Evolutionary conservation across 1,140 invertebrate species (phyloP).

Genomic region (Anastatus disparis): DNA sequence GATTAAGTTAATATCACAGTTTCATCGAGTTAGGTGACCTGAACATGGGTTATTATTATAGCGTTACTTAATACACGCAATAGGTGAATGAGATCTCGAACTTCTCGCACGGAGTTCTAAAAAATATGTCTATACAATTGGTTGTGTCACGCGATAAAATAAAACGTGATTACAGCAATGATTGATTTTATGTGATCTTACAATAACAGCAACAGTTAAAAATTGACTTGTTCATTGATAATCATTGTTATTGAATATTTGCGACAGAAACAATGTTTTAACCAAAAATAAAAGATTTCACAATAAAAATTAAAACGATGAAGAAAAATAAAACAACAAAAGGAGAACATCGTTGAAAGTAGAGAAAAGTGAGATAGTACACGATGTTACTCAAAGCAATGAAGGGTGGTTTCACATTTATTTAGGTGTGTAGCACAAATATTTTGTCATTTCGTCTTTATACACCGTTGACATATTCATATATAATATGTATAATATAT

Average conservation of each 20-base stretch:
- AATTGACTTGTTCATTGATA: constrained; percentile 2
- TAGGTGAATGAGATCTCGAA: too few relatives aligned
- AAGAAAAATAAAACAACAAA: background rate
- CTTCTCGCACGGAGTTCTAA: too few relatives aligned
- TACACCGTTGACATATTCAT: constrained; percentile 59
- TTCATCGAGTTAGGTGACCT: too few relatives aligned
- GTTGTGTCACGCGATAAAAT: background rate
- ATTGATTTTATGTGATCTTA: constrained; percentile 32
- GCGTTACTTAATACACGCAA: too few relatives aligned
- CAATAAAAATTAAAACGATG: background rate
- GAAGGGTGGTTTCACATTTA: constrained; percentile 64
- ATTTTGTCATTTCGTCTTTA: constrained; percentile 49
- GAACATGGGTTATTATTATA: too few relatives aligned
- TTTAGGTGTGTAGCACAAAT: constrained; percentile 67
- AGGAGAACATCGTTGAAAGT: background rate
- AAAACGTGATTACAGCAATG: constrained; percentile 36
- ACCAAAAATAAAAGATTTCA: too few relatives aligned
- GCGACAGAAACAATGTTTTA: background rate
- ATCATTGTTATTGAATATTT: background rate
- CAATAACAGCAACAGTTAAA: constrained; percentile 14
- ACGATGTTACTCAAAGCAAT: constrained; percentile 64
- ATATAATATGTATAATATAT: constrained; percentile 43
- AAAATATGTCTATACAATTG: too few relatives aligned
- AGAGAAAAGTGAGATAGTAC: constrained; percentile 49
- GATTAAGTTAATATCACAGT: too few relatives aligned